phyloP scores from a whole-genome alignment of 2,797 vertebrate genomes.

The Spondyliosoma cantharus region DNA sequence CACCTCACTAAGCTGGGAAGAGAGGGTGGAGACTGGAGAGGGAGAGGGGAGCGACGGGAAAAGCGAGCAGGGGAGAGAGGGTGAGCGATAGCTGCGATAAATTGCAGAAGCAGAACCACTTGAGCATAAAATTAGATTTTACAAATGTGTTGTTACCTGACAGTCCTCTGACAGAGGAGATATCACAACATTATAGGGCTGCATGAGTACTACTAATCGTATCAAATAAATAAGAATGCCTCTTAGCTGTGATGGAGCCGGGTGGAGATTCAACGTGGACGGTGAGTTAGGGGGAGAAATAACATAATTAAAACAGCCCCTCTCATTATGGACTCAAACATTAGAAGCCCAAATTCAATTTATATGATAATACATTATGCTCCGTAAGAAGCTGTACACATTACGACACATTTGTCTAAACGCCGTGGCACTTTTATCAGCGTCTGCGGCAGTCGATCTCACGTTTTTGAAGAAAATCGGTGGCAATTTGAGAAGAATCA shows the following conservation, averaged over 20 bases:
- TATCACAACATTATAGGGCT: conserved; percentile 83
- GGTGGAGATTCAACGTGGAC: conserved; percentile 70
- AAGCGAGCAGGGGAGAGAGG: conserved; percentile 63
- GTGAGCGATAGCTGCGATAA: conserved; percentile 84
- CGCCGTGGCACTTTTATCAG: conserved; percentile 30
- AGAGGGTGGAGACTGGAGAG: conserved; percentile 76
- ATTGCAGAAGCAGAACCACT: conserved; percentile 87
- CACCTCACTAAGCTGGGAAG: conserved; percentile 77
- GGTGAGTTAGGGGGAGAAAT: conserved; percentile 62
- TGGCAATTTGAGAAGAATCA: background rate
- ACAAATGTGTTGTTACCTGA: conserved; percentile 90
- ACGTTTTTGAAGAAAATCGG: conserved; percentile 19
- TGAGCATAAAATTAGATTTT: conserved; percentile 93
- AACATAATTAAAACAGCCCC: conserved; percentile 81
- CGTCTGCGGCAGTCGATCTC: conserved; percentile 29
- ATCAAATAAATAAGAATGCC: conserved; percentile 84
- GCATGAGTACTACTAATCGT: conserved; percentile 85
- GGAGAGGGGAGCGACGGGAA: conserved; percentile 45
- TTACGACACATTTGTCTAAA: conserved; percentile 59
- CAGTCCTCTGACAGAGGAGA: conserved; percentile 86
- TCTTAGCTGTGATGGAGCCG: conserved; percentile 71
- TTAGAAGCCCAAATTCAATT: conserved; percentile 79
- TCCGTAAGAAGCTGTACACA: conserved; percentile 48
- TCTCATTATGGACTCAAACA: conserved; percentile 79
- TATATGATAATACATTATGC: conserved; percentile 79